Percentiles rank a stretch among this genome's conserved stretches.
These are phyloP conservation scores for Rhinella marina DNA, from an alignment of 2,797 vertebrate species.

Conservation along the genomic window DNA sequence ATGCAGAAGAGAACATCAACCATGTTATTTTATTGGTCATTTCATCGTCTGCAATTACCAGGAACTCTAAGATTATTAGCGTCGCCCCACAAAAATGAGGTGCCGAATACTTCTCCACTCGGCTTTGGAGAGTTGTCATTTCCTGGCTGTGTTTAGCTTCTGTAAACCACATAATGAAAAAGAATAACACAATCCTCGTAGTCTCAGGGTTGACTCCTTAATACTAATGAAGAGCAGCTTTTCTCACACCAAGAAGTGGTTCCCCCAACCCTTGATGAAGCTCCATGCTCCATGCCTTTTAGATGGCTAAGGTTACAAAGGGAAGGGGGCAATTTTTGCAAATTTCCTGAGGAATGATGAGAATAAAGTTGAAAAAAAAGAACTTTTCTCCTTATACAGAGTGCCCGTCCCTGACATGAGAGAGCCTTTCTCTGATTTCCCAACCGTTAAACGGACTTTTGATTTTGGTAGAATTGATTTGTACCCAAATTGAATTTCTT, in stretches of 20 bases:
- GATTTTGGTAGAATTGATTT: too few species aligned
- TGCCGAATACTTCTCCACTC: slow-evolving; percentile 37
- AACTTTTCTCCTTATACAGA: too few species aligned
- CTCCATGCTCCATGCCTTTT: not conserved
- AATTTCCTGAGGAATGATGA: slow-evolving; percentile 9
- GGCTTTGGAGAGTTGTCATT: slow-evolving; percentile 39
- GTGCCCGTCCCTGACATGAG: too few species aligned
- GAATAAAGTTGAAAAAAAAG: too few species aligned
- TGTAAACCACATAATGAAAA: slow-evolving; percentile 53
- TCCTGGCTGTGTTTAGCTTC: slow-evolving; percentile 45
- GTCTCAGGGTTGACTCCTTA: slow-evolving; percentile 15
- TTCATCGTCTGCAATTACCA: slow-evolving; percentile 7
- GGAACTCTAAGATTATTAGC: not conserved
- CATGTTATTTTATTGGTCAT: slow-evolving; percentile 23
- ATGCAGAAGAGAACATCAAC: slow-evolving; percentile 2
- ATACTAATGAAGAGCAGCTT: slow-evolving; percentile 54
- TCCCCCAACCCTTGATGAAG: not conserved
- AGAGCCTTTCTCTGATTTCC: too few species aligned
- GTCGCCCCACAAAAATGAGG: slow-evolving; percentile 2
- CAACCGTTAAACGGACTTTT: too few species aligned
- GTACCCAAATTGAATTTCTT: too few species aligned
- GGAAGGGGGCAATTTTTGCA: not conserved
- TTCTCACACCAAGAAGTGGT: slow-evolving; percentile 13
- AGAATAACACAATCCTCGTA: slow-evolving; percentile 41
- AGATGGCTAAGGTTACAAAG: not conserved